phyloP scores from a whole-genome alignment of 2,797 vertebrate species.

The Tokudaia tokunoshimensis region DNA sequence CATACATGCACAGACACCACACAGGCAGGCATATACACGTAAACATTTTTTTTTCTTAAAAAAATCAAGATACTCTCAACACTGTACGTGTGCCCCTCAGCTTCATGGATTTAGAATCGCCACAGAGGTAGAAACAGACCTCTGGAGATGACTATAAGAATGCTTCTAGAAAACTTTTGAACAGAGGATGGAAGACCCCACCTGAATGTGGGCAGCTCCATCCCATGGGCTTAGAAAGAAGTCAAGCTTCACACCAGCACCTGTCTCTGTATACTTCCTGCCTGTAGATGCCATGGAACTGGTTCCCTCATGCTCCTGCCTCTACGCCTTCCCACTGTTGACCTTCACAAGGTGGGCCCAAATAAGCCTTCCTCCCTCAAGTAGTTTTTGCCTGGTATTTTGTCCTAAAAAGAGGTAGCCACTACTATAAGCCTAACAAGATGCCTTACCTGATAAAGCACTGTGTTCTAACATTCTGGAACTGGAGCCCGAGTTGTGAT shows the following conservation, averaged over 20 bases:
- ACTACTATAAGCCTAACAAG: neutral
- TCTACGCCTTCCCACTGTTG: neutral
- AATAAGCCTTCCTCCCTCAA: neutral
- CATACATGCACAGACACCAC: neutral
- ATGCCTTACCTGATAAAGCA: neutral
- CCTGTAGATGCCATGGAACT: too few species aligned
- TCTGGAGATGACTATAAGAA: neutral
- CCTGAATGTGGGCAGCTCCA: neutral
- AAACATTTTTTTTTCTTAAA: neutral
- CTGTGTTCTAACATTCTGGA: neutral
- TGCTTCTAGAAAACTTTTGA: neutral
- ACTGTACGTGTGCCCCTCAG: neutral
- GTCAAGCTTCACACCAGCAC: neutral
- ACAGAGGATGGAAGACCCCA: neutral
- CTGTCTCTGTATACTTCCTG: neutral
- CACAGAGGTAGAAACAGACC: neutral
- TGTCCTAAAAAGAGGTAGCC: neutral
- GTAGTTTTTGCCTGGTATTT: neutral
- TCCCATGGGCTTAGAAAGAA: neutral
- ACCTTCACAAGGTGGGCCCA: neutral
- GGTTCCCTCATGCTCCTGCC: neutral
- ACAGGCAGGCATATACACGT: neutral
- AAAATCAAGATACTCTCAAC: neutral
- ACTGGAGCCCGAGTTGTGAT: neutral
- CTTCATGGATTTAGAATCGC: neutral